Evolutionary conservation across 1,140 invertebrate genomes (phyloP).

Genomic region (Bombus cullumanus): DNA sequence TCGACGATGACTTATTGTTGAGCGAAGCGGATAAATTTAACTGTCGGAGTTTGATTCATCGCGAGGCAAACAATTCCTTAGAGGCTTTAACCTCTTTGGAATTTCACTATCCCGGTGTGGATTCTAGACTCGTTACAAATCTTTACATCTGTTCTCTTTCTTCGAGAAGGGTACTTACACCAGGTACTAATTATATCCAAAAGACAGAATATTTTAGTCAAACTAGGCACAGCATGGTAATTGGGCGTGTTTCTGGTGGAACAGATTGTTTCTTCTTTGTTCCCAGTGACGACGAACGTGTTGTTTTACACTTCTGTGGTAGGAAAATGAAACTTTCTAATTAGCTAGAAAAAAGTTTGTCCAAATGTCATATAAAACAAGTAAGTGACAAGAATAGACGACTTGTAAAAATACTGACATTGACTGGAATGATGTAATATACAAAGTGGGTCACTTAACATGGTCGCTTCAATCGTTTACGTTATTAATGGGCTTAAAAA

Average conservation of each 20-base stretch:
- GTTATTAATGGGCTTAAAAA: neutral
- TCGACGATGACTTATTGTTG: slow-evolving; percentile 6
- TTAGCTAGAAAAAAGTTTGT: neutral
- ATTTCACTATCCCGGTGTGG: neutral
- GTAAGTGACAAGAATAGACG: neutral
- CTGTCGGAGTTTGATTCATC: slow-evolving; percentile 33
- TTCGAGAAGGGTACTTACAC: slow-evolving; percentile 1
- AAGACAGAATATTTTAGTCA: neutral
- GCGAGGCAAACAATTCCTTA: slow-evolving; percentile 19
- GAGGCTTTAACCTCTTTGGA: slow-evolving; percentile 4
- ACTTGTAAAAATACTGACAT: neutral
- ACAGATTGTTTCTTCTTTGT: neutral
- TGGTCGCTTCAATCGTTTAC: neutral
- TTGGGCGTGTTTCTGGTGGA: neutral
- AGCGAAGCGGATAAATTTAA: slow-evolving; percentile 41
- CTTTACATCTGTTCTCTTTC: neutral
- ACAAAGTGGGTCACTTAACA: neutral
- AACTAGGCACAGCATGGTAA: accelerated
- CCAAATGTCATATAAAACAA: neutral
- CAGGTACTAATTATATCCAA: neutral
- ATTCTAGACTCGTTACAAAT: slow-evolving; percentile 16
- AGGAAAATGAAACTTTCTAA: neutral
- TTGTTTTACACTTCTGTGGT: neutral
- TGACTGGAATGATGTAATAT: neutral
- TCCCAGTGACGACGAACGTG: no score